Evolutionary conservation across 1,140 invertebrate genomes (phyloP).

Genomic region (Scaptomyza hsui): DNA sequence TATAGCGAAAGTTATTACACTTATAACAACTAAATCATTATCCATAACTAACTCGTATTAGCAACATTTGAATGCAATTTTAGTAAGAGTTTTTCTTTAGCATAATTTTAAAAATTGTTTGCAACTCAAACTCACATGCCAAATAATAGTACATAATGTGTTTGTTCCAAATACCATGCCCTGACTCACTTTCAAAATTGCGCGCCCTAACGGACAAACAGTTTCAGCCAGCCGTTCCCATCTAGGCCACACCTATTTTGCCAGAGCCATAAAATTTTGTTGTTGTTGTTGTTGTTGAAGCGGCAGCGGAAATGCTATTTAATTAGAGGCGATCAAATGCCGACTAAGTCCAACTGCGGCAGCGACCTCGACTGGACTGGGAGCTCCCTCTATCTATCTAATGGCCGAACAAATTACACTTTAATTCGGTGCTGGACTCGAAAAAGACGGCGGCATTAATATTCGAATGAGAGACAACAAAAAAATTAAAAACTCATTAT

Average conservation of each 20-base stretch:
- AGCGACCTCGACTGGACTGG: conserved; percentile 26
- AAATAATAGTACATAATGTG: not conserved
- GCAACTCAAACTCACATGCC: conserved; percentile 26
- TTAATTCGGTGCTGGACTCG: conserved; percentile 69
- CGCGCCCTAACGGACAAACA: not conserved
- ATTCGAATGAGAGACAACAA: conserved; percentile 51
- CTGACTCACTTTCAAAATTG: conserved; percentile 3
- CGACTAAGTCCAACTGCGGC: conserved; percentile 32
- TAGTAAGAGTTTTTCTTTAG: not conserved
- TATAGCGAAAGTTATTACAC: conserved; percentile 11
- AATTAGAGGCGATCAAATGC: conserved; percentile 81
- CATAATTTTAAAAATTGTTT: not conserved
- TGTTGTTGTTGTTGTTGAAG: conserved; percentile 33
- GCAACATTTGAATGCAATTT: not conserved
- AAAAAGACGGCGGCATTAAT: conserved; percentile 59
- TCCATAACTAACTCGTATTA: not conserved
- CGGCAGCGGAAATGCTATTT: conserved; percentile 78
- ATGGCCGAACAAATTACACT: conserved; percentile 82
- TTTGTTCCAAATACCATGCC: conserved; percentile 21
- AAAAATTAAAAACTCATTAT: conserved; percentile 81
- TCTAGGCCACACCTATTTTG: conserved; percentile 52
- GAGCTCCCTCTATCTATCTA: conserved; percentile 42
- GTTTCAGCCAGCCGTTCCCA: conserved; percentile 33
- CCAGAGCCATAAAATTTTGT: conserved; percentile 56
- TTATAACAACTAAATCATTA: not conserved